Base-by-base conservation (phyloP, 2,888 invertebrate species). In the Tillus elongatus region DNA sequence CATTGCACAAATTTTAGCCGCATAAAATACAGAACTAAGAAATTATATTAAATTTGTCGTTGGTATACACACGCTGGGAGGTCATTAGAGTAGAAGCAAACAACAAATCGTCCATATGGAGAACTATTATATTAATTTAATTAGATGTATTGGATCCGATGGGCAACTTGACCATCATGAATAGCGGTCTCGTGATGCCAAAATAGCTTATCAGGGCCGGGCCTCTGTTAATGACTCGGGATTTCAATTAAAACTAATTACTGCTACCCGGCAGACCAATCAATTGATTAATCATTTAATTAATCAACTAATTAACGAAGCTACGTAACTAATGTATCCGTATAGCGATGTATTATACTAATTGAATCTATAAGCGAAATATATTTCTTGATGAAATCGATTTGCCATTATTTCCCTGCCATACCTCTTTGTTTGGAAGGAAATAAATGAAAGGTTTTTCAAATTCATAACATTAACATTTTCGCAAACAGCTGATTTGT, bases 171-270 rank as follows among this genome's bases (percentile, higher is more conserved):
- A 51, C 50, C 50, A 49, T 43, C 44, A 44, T 47, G 49, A 47
- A 51, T 46, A 44, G 47, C 50, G 47, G 43, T 50, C 48, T 50
- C 49, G 47, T 50, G 52, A 52, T 54, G 53, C 45, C 51, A 46
- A 67, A 73, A 69, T 72, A 66, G 69, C 73, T 72, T 73, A 73
- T 65, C 63, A 53, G 64, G 63, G 67, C 53, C 64, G 69, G 68
- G 64, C 67, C 70, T 46, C 72, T 69, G 72, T 70, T 73, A 73
- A 72, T 73, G 74, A 74, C 73, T 74, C 70, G 58, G 74, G 74
- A 75, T 76, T 75, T 75, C 75, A 77, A 77, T 77, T 77, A 76
- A 73, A 73, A 64, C 63, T 64, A 64, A 64, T 66, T 66, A 66
- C 59, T 50, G 54, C 57, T 54, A 54, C 57, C 57, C 59, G 58